These are phyloP conservation scores for Drepana arcuata DNA, from an alignment of 1,140 invertebrate genomes.

Conservation along the genomic window DNA sequence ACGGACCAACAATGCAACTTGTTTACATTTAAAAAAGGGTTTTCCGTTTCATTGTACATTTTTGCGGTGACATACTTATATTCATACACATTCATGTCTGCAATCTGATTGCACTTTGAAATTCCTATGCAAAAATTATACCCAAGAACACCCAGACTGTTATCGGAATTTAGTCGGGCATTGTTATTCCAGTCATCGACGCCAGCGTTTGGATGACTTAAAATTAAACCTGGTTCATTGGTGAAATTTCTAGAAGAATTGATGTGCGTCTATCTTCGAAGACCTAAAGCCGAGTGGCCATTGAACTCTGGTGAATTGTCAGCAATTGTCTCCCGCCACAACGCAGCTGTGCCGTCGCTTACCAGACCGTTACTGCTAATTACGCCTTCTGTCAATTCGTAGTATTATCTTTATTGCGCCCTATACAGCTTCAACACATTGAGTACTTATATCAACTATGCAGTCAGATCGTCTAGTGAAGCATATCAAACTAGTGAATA, in stretches of 20 bases:
- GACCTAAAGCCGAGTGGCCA: slow-evolving; percentile 30
- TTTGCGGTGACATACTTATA: too few species aligned
- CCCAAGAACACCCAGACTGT: too few species aligned
- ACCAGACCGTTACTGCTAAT: slow-evolving; percentile 41
- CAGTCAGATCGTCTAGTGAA: slow-evolving; percentile 5
- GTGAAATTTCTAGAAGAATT: slow-evolving; percentile 20
- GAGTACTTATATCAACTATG: slow-evolving; percentile 14
- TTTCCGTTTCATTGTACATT: too few species aligned
- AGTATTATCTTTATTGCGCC: slow-evolving; percentile 40
- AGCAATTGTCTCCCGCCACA: slow-evolving; percentile 37
- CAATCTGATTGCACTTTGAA: too few species aligned
- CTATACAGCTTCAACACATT: too few species aligned
- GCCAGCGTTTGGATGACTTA: too few species aligned
- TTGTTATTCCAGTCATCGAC: too few species aligned
- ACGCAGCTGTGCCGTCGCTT: slow-evolving; percentile 30
- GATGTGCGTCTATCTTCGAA: slow-evolving; percentile 20
- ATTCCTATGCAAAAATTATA: too few species aligned
- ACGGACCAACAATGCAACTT: slow-evolving; percentile 16
- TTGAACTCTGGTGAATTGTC: slow-evolving; percentile 46
- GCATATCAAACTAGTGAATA: slow-evolving; percentile 16
- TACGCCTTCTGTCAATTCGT: slow-evolving; percentile 30
- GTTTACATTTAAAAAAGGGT: slow-evolving; percentile 9
- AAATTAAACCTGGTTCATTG: too few species aligned
- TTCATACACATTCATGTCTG: too few species aligned
- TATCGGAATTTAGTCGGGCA: too few species aligned